Evolutionary conservation across 2,888 invertebrate species (phyloP), one percentile per base, ranked within the genome.

Genomic region (Thera obeliscata): DNA sequence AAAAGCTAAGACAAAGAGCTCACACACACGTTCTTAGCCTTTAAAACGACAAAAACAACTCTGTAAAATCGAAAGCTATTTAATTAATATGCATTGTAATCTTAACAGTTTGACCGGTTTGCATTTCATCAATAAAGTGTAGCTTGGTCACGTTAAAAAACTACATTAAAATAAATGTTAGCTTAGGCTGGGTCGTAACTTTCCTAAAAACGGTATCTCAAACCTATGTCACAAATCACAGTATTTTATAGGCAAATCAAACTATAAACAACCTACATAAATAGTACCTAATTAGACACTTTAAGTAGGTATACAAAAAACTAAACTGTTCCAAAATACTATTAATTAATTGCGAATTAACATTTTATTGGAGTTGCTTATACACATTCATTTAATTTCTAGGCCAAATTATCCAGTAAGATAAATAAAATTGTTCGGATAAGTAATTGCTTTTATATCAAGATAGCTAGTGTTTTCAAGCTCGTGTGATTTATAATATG

Each of bases 51-150:
- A 46, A 8, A 46, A 46, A 46, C 8, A 46, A 3, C 43, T 46
- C 9, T 9, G 43, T 46, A 46, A 2, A 52, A 50, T 50, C 52
- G 33, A 66, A 66, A 66, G 46, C 46, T 9, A 38, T 52, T 46
- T 56, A 62, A 67, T 58, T n/a, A 36, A 12, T 46, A 46, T 46
- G 43, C 46, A 57, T 46, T 63, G 56, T 60, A 46, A 36, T 56
- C 41, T 60, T n/a, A 50, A 56, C 36, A 33, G 48, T 38, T 56
- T 33, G 36, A 46, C 52, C 61, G 9, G 54, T 66, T 61, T 61
- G 36, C 61, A 66, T 58, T 59, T 64, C 35, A 49, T 46, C 62
- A 48, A 66, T 56, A 66, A 64, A 66, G 35, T 46, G 66, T 56
- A 36, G 46, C 12, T 52, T 55, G 33, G 35, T 12, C 55, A 9